Conservation (phyloP, 2,888 invertebrate genomes). For the Adineta ricciae region DNA sequence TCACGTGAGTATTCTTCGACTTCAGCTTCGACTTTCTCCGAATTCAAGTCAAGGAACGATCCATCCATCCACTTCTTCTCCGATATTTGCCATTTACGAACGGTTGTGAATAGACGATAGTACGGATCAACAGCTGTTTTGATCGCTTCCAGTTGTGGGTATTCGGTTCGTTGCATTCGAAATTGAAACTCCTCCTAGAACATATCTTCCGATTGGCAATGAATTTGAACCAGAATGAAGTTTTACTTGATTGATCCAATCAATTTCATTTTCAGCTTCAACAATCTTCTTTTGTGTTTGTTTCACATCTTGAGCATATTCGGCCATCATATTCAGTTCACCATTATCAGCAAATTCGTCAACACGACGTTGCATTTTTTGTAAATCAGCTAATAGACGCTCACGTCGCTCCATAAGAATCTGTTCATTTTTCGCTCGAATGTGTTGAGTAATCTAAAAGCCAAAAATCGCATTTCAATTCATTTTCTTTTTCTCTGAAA, state of each 20-base stretch:
- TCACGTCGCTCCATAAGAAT: constrained; percentile 61
- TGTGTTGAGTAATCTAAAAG: constrained; percentile 13
- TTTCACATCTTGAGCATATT: constrained; percentile 66
- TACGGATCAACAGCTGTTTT: constrained; percentile 58
- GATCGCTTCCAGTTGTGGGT: constrained; percentile 68
- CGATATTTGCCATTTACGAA: constrained; percentile 67
- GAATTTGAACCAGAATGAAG: neutral
- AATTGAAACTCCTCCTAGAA: constrained; percentile 67
- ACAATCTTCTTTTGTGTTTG: constrained; percentile 65
- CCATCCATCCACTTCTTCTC: constrained; percentile 80
- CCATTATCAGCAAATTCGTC: constrained; percentile 72
- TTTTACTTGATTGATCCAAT: constrained; percentile 67
- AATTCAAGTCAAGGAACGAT: constrained; percentile 73
- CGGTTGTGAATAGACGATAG: constrained; percentile 53
- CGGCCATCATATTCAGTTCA: constrained; percentile 63
- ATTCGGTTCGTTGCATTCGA: constrained; percentile 66
- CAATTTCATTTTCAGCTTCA: constrained; percentile 64
- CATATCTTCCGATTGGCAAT: neutral
- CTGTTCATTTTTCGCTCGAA: constrained; percentile 74
- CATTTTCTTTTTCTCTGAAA: no score
- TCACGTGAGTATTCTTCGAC: constrained; percentile 67
- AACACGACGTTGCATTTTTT: constrained; percentile 64
- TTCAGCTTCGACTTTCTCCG: constrained; percentile 65
- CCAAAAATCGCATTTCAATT: neutral
- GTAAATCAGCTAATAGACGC: constrained; percentile 62